Evolutionary conservation across 2,113 vertebrate genomes (phyloP), one percentile per base, ranked within the genome.

Genomic region (Podiceps cristatus): DNA sequence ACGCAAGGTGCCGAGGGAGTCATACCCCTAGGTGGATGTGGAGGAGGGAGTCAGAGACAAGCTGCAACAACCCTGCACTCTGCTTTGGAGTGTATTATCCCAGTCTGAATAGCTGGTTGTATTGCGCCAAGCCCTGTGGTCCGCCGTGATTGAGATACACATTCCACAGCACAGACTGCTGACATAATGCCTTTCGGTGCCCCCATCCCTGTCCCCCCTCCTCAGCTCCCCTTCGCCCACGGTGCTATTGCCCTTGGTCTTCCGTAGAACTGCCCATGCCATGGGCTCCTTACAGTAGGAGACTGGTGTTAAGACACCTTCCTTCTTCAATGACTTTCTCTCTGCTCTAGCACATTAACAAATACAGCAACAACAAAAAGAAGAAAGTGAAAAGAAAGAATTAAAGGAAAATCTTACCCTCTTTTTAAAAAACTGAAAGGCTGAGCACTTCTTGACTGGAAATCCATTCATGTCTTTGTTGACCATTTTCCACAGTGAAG

Each of bases 401-500:
- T 73, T 16, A 85, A 80, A 96, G 78, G 94, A 81, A 79, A 97
- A 95, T 92, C 99, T 99, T 98, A 99, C 99, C 99, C 99, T 99
- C 95, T 99, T 99, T 97, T 99, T 99, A 98, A 99, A 99, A 97
- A 99, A 99, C 96, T 99, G 99, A 98, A 99, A 99, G 88, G 99
- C 99, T 73, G 99, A 99, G 93, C 99, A 99, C 98, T 99, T 99
- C 98, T 99, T 99, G 97, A 99, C 99, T 97, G 99, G 99, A 97
- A 99, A 99, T 97, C 99, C 98, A 95, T 99, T 99, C 98, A 99
- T 99, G 98, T 99, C 99, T 97, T 99, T 99, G 97, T 99, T 99
- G 98, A 99, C 99, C 98, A 99, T 99, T 98, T 99, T 99, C 99
- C 98, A 98, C 96, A 71, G 96, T 59, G 88, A 94, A 95, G 93